Conservation (phyloP, 2,797 vertebrate genomes). For the Margarornis squamiger region DNA sequence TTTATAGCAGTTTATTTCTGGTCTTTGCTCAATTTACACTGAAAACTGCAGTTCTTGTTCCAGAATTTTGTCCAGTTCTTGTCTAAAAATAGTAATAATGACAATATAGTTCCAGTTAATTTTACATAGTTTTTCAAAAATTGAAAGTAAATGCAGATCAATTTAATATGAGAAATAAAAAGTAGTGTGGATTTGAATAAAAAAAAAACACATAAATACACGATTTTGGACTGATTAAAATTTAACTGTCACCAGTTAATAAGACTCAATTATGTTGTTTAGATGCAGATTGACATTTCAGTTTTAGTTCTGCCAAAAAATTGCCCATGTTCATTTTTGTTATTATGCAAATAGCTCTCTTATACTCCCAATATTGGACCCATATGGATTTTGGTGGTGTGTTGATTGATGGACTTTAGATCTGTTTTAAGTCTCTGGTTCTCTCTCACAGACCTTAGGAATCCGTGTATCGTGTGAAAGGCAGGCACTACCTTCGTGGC, state of each 20-base stretch:
- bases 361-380: neutral
- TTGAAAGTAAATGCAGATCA: neutral
- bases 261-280: neutral
- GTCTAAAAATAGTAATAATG: neutral
- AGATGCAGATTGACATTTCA: neutral
- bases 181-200: neutral
- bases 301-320: neutral
- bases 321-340: neutral
- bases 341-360: neutral
- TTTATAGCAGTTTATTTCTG: neutral
- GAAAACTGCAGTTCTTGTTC: neutral
- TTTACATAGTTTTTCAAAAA: neutral
- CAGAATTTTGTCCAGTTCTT: neutral
- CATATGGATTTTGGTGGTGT: neutral
- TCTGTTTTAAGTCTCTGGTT: neutral
- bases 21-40: neutral
- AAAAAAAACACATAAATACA: fast-evolving
- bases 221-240: neutral
- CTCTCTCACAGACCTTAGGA: neutral
- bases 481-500: neutral
- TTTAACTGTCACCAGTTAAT: neutral
- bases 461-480: neutral
- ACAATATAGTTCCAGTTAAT: neutral
- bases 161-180: neutral
- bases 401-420: neutral